Base-by-base conservation (phyloP, 2,888 invertebrate genomes). In the Lucinisca nassula region DNA sequence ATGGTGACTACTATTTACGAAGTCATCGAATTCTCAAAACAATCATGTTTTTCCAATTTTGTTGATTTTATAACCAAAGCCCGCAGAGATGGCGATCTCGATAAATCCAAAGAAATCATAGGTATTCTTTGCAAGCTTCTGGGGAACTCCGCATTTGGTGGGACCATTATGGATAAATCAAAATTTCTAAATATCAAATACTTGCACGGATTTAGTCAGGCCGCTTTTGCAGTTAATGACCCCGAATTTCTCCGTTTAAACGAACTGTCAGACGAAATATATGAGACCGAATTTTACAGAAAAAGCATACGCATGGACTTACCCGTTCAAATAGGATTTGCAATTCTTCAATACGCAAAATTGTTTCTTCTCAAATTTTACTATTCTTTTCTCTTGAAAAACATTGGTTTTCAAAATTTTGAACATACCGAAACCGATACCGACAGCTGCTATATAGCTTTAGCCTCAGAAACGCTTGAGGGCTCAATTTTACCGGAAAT, bases 281-380 rank as follows among this genome's bases (percentile, higher is more conserved):
- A 32, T 40, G 82, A 83, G 72, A 72, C 21, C 0, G 83, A 83
- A 32, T 58, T 73, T 38, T 72, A 76, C 17, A 91, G 89, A 72
- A 12, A n/a, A 0, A 72, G 21, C 14, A 58, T 90, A n/a, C 35
- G 14, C 30, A 70, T 88, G 14, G 58, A 88, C 40, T 30, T 86
- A 14, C 90, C 92, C 0, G 35, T 85, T 0, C 88, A 92, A n/a
- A 37, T 91, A 10, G 89, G 88, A 0, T 91, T 79, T 75, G 84
- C 87, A 45, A 88, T 92, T 4, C 81, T 90, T 38, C 85, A 92
- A 38, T 88, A 91, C 37, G 93, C 91, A 0, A 93, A 91, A 80
- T 67, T 72, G 17, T n/a, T 4, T n/a, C 17, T 72, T 2, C 35
- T 72, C 4, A 21, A 4, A 24, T 72, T 72, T 40, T 72, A 72